Percentiles rank a stretch among this genome's conserved stretches.
phyloP scores from a whole-genome alignment of 2,113 vertebrate species.

The Phodopus roborovskii region DNA sequence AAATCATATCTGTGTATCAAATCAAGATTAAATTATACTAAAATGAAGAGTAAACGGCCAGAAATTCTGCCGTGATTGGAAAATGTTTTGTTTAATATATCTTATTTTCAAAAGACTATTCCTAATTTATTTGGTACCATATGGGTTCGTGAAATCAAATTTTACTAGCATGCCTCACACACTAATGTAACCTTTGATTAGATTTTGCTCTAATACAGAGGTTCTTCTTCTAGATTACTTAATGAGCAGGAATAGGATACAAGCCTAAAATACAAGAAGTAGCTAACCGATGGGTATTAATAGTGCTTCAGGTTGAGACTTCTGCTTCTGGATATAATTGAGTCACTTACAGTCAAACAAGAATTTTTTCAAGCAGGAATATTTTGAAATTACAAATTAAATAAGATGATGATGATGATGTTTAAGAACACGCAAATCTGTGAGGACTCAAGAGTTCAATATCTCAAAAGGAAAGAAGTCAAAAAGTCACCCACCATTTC shows the following conservation, averaged over 20 bases:
- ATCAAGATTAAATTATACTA: slow-evolving; percentile 51
- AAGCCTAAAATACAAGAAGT: not conserved
- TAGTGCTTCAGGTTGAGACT: not conserved
- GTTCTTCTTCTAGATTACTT: not conserved
- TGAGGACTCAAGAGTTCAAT: not conserved
- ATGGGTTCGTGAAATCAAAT: slow-evolving; percentile 31
- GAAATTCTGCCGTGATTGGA: not conserved
- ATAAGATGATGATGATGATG: not conserved
- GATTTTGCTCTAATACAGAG: not conserved
- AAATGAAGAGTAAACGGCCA: slow-evolving; percentile 15
- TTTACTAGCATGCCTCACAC: not conserved
- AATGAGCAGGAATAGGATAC: not conserved
- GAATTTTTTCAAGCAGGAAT: not conserved
- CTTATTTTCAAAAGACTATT: not conserved
- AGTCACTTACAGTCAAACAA: not conserved
- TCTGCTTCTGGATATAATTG: not conserved
- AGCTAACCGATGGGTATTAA: not conserved
- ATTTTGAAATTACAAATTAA: slow-evolving; percentile 31
- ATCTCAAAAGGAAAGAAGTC: not conserved
- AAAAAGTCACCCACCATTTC: too few relatives aligned
- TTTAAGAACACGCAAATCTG: not conserved
- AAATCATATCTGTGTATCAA: slow-evolving; percentile 37
- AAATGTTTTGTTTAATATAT: not conserved
- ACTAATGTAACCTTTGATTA: slow-evolving; percentile 3
- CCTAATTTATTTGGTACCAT: slow-evolving; percentile 21